A percentile compares a stretch with the other conserved stretches of the same genome.
Conservation (phyloP, 2,113 vertebrate genomes). For the Paracanthobrama guichenoti region DNA sequence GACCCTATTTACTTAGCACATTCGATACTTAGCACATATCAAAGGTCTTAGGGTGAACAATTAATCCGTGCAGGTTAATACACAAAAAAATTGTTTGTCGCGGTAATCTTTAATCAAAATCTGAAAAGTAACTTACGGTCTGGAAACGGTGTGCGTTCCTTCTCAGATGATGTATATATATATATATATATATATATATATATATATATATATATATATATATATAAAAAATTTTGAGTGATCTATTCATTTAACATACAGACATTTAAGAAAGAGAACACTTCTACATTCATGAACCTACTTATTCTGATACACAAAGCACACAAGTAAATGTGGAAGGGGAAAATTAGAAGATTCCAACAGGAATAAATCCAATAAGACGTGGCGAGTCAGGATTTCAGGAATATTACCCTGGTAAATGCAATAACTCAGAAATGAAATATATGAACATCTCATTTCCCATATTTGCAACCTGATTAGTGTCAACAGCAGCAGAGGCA, state of each 20-base stretch:
- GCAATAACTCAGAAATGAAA: conserved; percentile 63
- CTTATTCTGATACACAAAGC: conserved; percentile 7
- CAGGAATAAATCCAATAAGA: conserved; percentile 45
- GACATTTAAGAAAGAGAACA: background rate
- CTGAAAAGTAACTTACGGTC: too few relatives aligned
- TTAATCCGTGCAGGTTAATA: too few relatives aligned
- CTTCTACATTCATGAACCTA: background rate
- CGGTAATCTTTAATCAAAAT: too few relatives aligned
- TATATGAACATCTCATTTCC: conserved; percentile 61
- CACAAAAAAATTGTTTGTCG: too few relatives aligned
- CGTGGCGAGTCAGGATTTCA: conserved; percentile 32
- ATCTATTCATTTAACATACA: background rate
- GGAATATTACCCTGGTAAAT: conserved; percentile 55
- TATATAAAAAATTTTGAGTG: too few relatives aligned
- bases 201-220: too few relatives aligned
- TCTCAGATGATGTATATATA: too few relatives aligned
- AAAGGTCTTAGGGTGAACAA: too few relatives aligned
- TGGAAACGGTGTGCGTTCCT: too few relatives aligned
- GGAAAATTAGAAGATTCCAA: conserved; percentile 46
- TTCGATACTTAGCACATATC: too few relatives aligned
- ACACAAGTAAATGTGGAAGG: background rate
- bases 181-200: too few relatives aligned
- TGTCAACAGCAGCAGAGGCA: conserved; percentile 52
- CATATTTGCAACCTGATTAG: conserved; percentile 60
- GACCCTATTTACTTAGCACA: too few relatives aligned